Percentiles rank a stretch among this genome's conserved stretches.
Conservation (phyloP, 2,888 invertebrate species). For the Drosophila prostipennis region DNA sequence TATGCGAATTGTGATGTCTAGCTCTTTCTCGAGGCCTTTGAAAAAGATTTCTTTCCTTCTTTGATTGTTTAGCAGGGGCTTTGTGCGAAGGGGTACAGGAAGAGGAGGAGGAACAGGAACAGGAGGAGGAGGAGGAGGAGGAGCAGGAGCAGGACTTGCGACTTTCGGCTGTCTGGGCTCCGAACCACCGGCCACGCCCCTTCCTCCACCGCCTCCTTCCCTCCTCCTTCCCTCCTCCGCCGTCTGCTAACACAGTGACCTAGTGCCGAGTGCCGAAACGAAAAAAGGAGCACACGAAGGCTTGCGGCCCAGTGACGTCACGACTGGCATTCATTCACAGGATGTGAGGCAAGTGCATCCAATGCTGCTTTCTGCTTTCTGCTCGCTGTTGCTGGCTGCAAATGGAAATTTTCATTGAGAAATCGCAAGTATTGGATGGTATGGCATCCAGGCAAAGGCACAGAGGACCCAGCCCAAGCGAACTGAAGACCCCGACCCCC, state of each 20-base stretch:
- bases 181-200: constrained; percentile 5
- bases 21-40: background rate
- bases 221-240: constrained; percentile 9
- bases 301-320: constrained; percentile 75
- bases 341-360: constrained; percentile 51
- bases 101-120: background rate
- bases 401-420: constrained; percentile 65
- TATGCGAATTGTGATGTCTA: background rate
- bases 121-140: background rate
- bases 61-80: background rate
- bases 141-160: background rate
- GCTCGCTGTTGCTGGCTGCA: background rate
- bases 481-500: background rate
- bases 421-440: constrained; percentile 27
- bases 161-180: constrained; percentile 11
- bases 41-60: background rate
- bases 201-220: background rate
- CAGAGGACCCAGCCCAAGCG: background rate
- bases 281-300: constrained; percentile 22
- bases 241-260: constrained; percentile 84
- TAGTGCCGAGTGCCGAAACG: constrained; percentile 66
- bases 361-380: background rate
- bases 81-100: background rate
- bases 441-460: background rate
- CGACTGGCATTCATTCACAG: constrained; percentile 83